phyloP scores from a whole-genome alignment of 1,140 invertebrate genomes.

The Calephelis nemesis region DNA sequence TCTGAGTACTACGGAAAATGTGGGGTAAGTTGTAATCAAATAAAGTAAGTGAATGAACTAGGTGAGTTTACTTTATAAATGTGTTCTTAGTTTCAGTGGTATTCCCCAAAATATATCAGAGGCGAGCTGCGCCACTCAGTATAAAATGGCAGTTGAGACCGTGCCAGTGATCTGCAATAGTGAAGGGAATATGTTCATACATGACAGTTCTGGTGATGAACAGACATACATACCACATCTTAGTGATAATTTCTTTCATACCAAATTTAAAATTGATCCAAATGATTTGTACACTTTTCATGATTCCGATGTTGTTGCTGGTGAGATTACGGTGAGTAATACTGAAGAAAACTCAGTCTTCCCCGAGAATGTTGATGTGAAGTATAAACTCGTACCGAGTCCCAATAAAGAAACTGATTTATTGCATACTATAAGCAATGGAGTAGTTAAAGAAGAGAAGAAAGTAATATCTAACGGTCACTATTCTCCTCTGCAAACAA shows the following conservation, averaged over 20 bases:
- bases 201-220: conserved; percentile 65
- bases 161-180: conserved; percentile 54
- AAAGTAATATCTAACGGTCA: conserved; percentile 59
- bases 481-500: conserved; percentile 36
- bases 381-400: conserved; percentile 52
- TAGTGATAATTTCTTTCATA: conserved; percentile 69
- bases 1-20: conserved; percentile 78
- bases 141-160: conserved; percentile 71
- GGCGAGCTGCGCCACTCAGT: conserved; percentile 68
- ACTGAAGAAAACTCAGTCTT: conserved; percentile 68
- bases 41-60: conserved; percentile 28
- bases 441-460: conserved; percentile 52
- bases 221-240: conserved; percentile 65
- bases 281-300: conserved; percentile 73
- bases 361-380: conserved; percentile 55
- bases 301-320: conserved; percentile 72
- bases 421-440: conserved; percentile 51
- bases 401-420: conserved; percentile 57
- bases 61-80: conserved; percentile 17
- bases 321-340: conserved; percentile 69
- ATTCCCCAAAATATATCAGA: conserved; percentile 77
- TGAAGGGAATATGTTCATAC: conserved; percentile 69
- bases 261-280: conserved; percentile 76
- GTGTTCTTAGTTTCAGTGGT: conserved; percentile 66
- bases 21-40: conserved; percentile 50